Evolutionary conservation across 30 jellyfish, hydroid and myxozoan genomes (phyloP).

Genomic region (Turritopsis rubra): DNA sequence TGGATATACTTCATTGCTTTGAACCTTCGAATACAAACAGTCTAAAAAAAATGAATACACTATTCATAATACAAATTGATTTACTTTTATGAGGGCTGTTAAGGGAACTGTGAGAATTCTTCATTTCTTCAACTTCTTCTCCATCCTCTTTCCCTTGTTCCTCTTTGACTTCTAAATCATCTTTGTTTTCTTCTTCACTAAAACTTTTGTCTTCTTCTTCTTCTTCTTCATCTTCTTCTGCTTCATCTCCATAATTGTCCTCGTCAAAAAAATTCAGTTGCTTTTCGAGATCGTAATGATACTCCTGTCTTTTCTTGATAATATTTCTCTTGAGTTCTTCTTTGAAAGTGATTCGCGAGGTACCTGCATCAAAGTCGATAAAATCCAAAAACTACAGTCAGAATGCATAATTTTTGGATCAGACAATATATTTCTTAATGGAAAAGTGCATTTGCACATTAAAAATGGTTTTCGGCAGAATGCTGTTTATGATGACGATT

Average conservation of each 20-base stretch:
- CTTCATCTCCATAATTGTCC: conserved; percentile 1
- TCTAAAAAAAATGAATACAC: too few species aligned
- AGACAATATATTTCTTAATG: not conserved
- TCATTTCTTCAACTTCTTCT: not conserved
- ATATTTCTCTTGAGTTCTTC: not conserved
- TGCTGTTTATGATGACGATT: too few species aligned
- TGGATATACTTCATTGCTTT: too few species aligned
- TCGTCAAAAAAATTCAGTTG: conserved; percentile 5
- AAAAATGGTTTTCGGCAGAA: too few species aligned
- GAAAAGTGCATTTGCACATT: too few species aligned
- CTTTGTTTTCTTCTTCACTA: conserved; percentile 24
- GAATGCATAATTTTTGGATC: not conserved
- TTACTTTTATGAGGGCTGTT: not conserved
- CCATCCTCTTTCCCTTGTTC: not conserved
- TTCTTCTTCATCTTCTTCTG: not conserved
- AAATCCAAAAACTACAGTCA: not conserved
- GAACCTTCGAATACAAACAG: too few species aligned
- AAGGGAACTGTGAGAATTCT: not conserved
- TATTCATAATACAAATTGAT: too few species aligned
- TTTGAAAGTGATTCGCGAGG: not conserved
- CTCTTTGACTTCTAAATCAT: conserved; percentile 5
- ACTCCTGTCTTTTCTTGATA: conserved; percentile 4
- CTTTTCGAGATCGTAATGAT: not conserved
- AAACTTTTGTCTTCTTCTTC: not conserved
- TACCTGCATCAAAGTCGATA: not conserved